Base-by-base conservation (phyloP, 2,888 invertebrate genomes). In the Synergus gifuensis region DNA sequence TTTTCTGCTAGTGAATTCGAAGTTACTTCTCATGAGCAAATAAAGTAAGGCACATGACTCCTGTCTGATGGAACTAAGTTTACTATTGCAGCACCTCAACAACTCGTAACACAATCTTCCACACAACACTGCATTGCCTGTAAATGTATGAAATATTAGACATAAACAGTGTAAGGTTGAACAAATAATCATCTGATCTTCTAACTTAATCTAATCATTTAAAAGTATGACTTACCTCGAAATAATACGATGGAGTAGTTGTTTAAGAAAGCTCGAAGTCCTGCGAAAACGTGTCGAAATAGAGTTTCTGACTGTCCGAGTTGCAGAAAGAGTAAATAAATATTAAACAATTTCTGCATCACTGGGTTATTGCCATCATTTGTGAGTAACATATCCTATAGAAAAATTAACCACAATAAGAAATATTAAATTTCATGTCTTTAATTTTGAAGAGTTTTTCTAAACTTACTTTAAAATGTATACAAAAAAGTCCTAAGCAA, bases 31-130 rank as follows among this genome's bases (percentile, higher is more conserved):
- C 98, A 98, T 98, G 49, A 98, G 94, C 76, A 98, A 93, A 93
- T 98, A 98, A 2, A 98, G 93, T 42, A 98, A 95, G 67, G 98
- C 98, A 88, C 98, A 98, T 0, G 98, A 97, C 91, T 98, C 98
- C 88, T 97, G 97, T 28, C 98, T 94, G 77, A 98, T 95, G 81
- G 96, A 95, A 63, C 96, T 95, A 84, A 98, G 94, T 83, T 97
- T 95, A 88, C 97, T 97, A 91, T 96, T 98, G 91, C 98, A 98
- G 88, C 97, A 96, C 83, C 96, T 95, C 76, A 98, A 93, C 79
- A 97, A 93, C 86, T 96, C 96, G 85, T 96, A 95, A 83, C 97
- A 97, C 82, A 97, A 94, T 85, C 96, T 95, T 11, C 97, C 97
- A 88, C 97, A 97, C 12, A 97, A 93, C 4, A 95, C 93, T 77